Evolutionary conservation across 2,888 invertebrate genomes (phyloP).

Genomic region (Drosophila parthenogenetica): DNA sequence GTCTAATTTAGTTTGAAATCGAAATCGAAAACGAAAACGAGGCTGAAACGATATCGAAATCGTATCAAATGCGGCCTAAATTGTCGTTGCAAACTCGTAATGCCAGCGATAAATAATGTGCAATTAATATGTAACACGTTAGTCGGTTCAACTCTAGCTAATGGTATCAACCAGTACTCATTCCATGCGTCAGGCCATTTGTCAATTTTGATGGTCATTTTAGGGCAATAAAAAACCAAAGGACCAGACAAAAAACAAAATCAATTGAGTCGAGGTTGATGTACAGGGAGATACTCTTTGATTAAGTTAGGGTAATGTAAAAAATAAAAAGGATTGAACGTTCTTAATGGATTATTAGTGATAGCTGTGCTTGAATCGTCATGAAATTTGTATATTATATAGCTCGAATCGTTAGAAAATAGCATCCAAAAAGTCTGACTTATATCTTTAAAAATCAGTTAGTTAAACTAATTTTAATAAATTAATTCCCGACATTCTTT

Average conservation of each 20-base stretch:
- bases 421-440: neutral
- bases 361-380: neutral
- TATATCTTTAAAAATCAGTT: neutral
- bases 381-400: neutral
- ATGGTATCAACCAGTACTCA: constrained; percentile 23
- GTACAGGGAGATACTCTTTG: constrained; percentile 15
- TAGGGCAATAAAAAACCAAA: constrained; percentile 71
- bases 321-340: neutral
- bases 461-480: too few species aligned
- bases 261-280: too few species aligned
- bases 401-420: neutral
- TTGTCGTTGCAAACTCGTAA: constrained; percentile 44
- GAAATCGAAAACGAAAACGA: constrained; percentile 30
- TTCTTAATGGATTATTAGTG: neutral
- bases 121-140: constrained; percentile 82
- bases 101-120: constrained; percentile 72
- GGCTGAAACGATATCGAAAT: constrained; percentile 12
- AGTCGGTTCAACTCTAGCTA: constrained; percentile 51
- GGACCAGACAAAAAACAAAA: constrained; percentile 19
- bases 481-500: too few species aligned
- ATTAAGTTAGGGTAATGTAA: too few species aligned
- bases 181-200: constrained; percentile 64
- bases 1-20: constrained; percentile 68
- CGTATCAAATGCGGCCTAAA: constrained; percentile 42
- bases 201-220: constrained; percentile 78